phyloP scores from a whole-genome alignment of 2,888 invertebrate species.

The Drosophila vallismaia region DNA sequence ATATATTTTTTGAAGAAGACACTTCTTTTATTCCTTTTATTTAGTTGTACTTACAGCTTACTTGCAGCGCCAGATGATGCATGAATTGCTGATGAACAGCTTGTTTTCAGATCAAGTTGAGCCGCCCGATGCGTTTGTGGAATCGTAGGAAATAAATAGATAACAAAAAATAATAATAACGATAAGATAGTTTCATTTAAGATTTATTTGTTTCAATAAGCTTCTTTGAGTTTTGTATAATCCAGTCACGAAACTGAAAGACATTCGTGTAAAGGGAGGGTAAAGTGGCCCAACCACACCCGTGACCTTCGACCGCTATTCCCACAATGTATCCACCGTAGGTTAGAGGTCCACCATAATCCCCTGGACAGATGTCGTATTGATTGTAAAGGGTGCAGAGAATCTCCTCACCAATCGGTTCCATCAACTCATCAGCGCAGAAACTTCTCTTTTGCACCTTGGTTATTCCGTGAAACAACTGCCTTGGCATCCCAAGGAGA shows the following conservation, averaged over 20 bases:
- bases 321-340: neutral
- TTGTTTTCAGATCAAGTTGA: neutral
- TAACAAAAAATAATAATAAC: neutral
- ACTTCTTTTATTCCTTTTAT: neutral
- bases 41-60: constrained; percentile 33
- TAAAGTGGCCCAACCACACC: neutral
- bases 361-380: constrained; percentile 13
- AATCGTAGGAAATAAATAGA: neutral
- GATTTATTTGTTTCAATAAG: constrained; percentile 8
- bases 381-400: constrained; percentile 1
- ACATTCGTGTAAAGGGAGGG: constrained; percentile 10
- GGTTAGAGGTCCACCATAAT: constrained; percentile 10
- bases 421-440: neutral
- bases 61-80: constrained; percentile 22
- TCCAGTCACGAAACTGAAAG: neutral
- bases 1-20: neutral
- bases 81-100: neutral
- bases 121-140: neutral
- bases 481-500: neutral
- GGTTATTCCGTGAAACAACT: neutral
- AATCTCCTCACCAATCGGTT: neutral
- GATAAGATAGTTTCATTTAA: neutral
- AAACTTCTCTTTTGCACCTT: neutral
- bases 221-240: neutral
- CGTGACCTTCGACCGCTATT: constrained; percentile 7